These are phyloP conservation scores for Archocentrus centrarchus DNA, from an alignment of 2,113 vertebrate species.

Conservation along the genomic window DNA sequence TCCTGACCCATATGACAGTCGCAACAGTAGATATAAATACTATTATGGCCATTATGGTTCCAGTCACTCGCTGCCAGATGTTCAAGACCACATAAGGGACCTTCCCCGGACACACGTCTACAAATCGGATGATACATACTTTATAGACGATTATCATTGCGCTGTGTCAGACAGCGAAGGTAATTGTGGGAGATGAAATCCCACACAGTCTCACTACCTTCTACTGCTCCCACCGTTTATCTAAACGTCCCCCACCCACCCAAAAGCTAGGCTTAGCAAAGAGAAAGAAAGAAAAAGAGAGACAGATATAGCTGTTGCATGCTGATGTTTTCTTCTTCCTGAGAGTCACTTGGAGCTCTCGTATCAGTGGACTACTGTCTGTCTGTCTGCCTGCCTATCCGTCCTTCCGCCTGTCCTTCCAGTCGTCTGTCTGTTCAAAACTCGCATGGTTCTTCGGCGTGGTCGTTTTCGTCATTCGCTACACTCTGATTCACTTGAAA, in stretches of 20 bases:
- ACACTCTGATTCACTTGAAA: conserved; percentile 70
- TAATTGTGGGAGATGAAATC: conserved; percentile 90
- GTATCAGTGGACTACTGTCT: conserved; percentile 80
- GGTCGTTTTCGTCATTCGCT: conserved; percentile 65
- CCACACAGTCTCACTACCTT: conserved; percentile 78
- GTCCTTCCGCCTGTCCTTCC: conserved; percentile 72
- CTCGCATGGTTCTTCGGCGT: conserved; percentile 76
- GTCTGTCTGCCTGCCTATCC: conserved; percentile 79
- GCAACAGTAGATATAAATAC: conserved; percentile 79
- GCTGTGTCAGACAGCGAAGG: conserved; percentile 99
- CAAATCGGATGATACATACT: conserved; percentile 96
- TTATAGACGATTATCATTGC: conserved; percentile 97
- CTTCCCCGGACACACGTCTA: conserved; percentile 93
- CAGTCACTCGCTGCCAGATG: conserved; percentile 99
- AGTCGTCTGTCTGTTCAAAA: conserved; percentile 77
- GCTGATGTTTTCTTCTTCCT: conserved; percentile 77
- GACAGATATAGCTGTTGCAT: conserved; percentile 80
- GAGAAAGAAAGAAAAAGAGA: conserved; percentile 70
- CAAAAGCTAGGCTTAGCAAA: conserved; percentile 77
- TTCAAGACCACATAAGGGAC: conserved; percentile 95
- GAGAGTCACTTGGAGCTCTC: conserved; percentile 71
- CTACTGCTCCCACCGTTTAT: conserved; percentile 76
- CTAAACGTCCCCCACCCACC: conserved; percentile 84
- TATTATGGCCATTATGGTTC: conserved; percentile 91
- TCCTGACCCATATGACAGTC: conserved; percentile 85